phyloP scores from a whole-genome alignment of 1,140 invertebrate genomes.

The Trichomalopsis sarcophagae region DNA sequence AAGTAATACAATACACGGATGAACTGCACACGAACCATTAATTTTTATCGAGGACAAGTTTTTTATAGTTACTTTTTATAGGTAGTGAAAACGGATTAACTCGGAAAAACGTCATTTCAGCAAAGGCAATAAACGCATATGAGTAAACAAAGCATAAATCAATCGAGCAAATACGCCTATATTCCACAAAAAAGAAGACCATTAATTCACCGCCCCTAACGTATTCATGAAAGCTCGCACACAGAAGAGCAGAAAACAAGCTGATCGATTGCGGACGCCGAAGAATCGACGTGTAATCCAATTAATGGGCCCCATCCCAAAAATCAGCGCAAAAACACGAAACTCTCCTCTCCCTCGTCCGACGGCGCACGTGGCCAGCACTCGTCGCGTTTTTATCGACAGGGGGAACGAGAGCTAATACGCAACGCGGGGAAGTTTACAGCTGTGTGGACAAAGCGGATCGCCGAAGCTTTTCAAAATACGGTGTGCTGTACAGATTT shows the following conservation, averaged over 20 bases:
- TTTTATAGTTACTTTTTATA: no score
- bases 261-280: not conserved
- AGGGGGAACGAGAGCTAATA: not conserved
- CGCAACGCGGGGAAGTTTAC: conserved; percentile 16
- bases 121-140: not conserved
- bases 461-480: conserved; percentile 9
- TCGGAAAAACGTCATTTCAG: no score
- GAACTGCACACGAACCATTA: no score
- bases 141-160: not conserved
- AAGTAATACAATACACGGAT: no score
- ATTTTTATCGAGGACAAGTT: no score
- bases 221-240: not conserved
- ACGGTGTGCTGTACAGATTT: not conserved
- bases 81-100: no score
- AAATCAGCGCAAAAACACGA: not conserved
- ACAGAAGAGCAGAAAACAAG: not conserved
- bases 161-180: not conserved
- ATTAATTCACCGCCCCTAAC: not conserved
- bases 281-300: conserved; percentile 17
- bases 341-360: not conserved
- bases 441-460: conserved; percentile 40
- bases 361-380: not conserved
- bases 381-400: not conserved
- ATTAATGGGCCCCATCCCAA: not conserved
- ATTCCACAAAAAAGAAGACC: not conserved